phyloP scores from a whole-genome alignment of 2,113 vertebrate species.

The Bostrychus sinensis region DNA sequence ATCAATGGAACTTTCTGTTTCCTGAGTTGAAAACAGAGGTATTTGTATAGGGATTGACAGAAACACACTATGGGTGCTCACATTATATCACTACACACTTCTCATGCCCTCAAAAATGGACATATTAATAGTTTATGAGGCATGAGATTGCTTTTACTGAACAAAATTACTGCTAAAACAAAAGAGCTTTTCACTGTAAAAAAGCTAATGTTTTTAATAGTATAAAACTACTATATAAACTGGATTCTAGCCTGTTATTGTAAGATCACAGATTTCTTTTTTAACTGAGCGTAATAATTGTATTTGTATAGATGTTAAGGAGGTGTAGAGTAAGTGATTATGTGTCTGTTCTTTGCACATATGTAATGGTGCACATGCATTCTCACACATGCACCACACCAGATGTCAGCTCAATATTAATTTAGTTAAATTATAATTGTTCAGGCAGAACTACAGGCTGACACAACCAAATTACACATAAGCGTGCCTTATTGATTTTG shows the following conservation, averaged over 20 bases:
- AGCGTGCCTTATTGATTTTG: conserved; percentile 71
- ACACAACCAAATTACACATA: conserved; percentile 71
- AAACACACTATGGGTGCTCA: background rate
- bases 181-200: too few species aligned
- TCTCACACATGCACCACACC: conserved; percentile 25
- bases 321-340: conserved; percentile 46
- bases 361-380: conserved; percentile 19
- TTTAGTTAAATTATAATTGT: conserved; percentile 73
- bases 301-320: conserved; percentile 36
- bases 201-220: too few species aligned
- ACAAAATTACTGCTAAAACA: too few species aligned
- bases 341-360: conserved; percentile 29
- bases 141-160: background rate
- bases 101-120: background rate
- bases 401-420: conserved; percentile 70
- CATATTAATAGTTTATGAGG: conserved; percentile 1
- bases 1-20: too few species aligned
- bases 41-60: background rate
- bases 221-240: too few species aligned
- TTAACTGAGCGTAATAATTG: conserved; percentile 5
- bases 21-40: background rate
- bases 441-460: conserved; percentile 64
- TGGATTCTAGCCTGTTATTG: background rate
- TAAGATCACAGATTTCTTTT: background rate
- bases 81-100: background rate